Conservation (phyloP, 2,888 invertebrate genomes). For the Dugesia japonica region DNA sequence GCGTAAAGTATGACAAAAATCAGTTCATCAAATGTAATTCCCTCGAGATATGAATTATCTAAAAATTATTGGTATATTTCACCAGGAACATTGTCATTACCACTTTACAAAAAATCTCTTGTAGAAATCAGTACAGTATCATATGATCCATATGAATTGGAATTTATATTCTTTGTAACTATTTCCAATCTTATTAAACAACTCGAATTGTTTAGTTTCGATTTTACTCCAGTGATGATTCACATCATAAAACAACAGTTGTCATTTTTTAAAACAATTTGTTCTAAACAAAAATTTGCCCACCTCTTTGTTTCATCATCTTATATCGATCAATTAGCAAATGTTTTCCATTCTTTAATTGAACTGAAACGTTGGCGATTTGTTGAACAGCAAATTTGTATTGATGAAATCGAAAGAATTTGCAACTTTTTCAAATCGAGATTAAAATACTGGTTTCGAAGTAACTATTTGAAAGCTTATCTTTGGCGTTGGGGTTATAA, state of each 20-base stretch:
- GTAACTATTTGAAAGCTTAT: neutral
- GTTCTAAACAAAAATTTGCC: neutral
- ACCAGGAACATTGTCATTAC: neutral
- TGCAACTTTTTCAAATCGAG: neutral
- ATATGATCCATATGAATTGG: neutral
- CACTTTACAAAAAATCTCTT: neutral
- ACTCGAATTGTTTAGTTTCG: neutral
- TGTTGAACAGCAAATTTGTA: neutral
- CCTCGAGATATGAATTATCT: neutral
- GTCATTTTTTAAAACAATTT: neutral
- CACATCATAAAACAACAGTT: neutral
- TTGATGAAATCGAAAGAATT: neutral
- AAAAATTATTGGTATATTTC: neutral
- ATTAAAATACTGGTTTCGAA: neutral
- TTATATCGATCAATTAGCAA: conserved; percentile 3
- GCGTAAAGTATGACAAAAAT: too few relatives aligned
- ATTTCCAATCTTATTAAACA: neutral
- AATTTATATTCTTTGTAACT: neutral
- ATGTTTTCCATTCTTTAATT: conserved; percentile 1
- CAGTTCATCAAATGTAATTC: neutral
- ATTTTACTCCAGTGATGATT: neutral
- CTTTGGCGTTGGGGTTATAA: neutral
- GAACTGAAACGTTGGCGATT: neutral
- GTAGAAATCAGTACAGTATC: neutral
- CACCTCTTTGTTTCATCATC: neutral